phyloP scores from a whole-genome alignment of 2,888 invertebrate genomes.

The Cheilosia variabilis region DNA sequence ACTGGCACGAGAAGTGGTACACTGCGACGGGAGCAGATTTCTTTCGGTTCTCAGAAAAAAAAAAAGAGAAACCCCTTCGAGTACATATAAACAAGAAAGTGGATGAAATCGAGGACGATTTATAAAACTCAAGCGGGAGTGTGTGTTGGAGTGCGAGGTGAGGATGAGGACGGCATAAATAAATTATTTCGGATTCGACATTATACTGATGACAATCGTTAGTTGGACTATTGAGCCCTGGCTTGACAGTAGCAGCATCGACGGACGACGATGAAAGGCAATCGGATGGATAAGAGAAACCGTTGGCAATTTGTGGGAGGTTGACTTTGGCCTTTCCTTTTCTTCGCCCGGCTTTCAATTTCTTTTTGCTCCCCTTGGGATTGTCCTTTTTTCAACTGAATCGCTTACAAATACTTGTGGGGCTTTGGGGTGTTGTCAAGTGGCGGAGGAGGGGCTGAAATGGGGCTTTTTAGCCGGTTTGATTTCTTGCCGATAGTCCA shows the following conservation, averaged over 20 bases:
- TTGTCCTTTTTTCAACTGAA: constrained; percentile 33
- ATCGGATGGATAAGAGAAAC: constrained; percentile 54
- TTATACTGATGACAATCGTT: constrained; percentile 73
- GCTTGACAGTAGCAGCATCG: constrained; percentile 37
- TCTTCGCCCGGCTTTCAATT: constrained; percentile 7
- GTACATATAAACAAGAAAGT: constrained; percentile 35
- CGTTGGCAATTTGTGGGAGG: constrained; percentile 57
- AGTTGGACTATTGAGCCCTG: constrained; percentile 66
- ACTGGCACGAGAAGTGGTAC: constrained; percentile 5
- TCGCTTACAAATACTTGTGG: constrained; percentile 46
- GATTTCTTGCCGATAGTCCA: constrained; percentile 17
- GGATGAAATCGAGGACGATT: constrained; percentile 67
- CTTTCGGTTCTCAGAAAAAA: constrained; percentile 6
- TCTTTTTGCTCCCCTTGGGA: constrained; percentile 5
- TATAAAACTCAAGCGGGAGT: constrained; percentile 67
- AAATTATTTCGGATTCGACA: constrained; percentile 68
- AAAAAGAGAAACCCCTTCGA: constrained; percentile 38
- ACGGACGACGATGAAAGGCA: neutral
- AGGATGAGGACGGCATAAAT: constrained; percentile 67
- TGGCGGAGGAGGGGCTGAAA: constrained; percentile 28
- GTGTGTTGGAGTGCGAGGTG: constrained; percentile 40
- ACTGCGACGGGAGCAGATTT: constrained; percentile 3
- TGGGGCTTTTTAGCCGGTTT: constrained; percentile 37
- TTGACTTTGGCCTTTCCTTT: constrained; percentile 56
- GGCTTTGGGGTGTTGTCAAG: neutral